Evolutionary conservation across 2,888 invertebrate genomes (phyloP), one percentile per base, ranked within the genome.

Genomic region (Salticus scenicus): DNA sequence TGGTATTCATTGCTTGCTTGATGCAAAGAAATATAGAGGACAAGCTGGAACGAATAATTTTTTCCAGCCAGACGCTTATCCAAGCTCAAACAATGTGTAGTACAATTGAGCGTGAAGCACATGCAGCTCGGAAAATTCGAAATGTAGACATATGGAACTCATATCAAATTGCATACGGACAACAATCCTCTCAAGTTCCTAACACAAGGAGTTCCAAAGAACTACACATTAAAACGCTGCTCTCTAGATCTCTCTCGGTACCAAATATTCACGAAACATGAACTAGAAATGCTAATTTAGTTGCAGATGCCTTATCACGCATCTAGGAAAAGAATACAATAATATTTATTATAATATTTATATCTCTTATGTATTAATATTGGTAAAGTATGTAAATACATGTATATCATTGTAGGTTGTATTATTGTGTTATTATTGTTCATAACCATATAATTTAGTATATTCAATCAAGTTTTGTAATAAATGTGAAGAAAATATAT

Each of bases 121-220:
- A 17, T 47, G 47, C 47, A 2, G 47, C 47, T 47, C 2, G 17
- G 2, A 2, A 47, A 47, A 14, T 47, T 47, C 17, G 47, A 47
- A 47, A 47, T 17, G 2, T 47, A 17, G 47, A n/a, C 47, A 2
- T 47, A 12, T 47, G 47, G n/a, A 2, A 10, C 7, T 2, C 47
- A 7, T 2, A 47, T 47, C 17, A 2, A 12, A 2, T 17, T 47
- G 17, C 17, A 47, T 17, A 51, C 57, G 12, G 1, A 73, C 47
- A 42, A 57, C 20, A 73, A 73, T 33, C 72, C 72, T 2, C 28
- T 73, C 0, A 57, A 73, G n/a, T 73, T 31, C 20, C 72, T 73
- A 1, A 73, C 8, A 1, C 10, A 73, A 20, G 47, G 30, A 0
- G 57, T 47, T 10, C 72, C 72, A 1, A 73, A 51, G 30, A 73